Conservation (phyloP, 2,888 invertebrate species). For the Calameuta pallipes region DNA sequence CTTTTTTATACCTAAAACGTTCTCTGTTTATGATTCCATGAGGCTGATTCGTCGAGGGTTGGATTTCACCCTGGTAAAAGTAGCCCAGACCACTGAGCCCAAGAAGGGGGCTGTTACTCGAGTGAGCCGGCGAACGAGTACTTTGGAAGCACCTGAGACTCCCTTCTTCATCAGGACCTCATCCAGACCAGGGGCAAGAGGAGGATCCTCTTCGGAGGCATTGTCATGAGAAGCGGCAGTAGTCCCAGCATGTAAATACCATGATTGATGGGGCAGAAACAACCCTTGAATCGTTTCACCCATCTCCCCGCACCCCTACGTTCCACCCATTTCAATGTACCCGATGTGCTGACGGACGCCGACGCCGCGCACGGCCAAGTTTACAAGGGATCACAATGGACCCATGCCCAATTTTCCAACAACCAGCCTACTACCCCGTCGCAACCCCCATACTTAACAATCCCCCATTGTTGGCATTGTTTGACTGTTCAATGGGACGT, state of each 20-base stretch:
- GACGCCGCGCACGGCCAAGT: constrained; percentile 25
- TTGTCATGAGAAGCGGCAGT: background rate
- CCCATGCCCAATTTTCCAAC: constrained; percentile 32
- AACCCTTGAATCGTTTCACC: constrained; percentile 39
- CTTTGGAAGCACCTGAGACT: constrained; percentile 1
- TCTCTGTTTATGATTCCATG: background rate
- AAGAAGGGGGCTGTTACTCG: background rate
- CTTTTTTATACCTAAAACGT: background rate
- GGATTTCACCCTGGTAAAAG: background rate
- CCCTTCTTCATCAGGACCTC: background rate
- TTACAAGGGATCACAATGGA: constrained; percentile 47
- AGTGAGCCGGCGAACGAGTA: background rate
- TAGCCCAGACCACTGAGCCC: background rate
- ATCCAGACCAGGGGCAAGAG: background rate
- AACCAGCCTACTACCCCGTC: constrained; percentile 1
- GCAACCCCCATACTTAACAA: constrained; percentile 37
- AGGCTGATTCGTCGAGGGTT: background rate
- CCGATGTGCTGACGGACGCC: background rate
- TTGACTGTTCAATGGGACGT: constrained; percentile 37
- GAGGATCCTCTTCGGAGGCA: background rate
- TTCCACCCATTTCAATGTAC: background rate
- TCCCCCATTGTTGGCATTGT: constrained; percentile 32
- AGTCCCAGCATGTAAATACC: constrained; percentile 47
- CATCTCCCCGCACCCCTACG: background rate
- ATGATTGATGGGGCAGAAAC: constrained; percentile 56